Base-by-base conservation (phyloP, 2,113 vertebrate genomes). In the Chlamydotis undulata region DNA sequence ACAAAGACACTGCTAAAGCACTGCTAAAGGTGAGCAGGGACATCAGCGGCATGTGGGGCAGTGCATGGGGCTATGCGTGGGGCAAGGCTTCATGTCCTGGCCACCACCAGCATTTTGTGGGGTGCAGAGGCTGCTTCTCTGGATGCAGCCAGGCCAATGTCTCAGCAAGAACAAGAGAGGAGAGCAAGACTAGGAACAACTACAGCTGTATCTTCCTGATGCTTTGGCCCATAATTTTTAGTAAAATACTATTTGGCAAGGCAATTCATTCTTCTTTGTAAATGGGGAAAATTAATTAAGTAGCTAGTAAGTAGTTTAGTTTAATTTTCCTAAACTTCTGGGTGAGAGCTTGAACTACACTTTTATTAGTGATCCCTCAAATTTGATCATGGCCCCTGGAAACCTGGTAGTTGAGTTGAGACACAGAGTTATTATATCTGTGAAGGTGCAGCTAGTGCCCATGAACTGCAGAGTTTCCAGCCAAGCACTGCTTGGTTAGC, bases 41-140 rank as follows among this genome's bases (percentile, higher is more conserved):
- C 4, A 59, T 2, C 1, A 0, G 5, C 0, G 1, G 14, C 25
- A 7, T 5, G 43, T 63, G 23, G 11, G 31, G 52, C 4, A 2
- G 25, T 23, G 12, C 2, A 0, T n/a, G 53, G 33, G 31, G n/a
- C 10, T 3, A 14, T 23, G 26, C 3, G 0, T 53, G 45, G 29
- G 25, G 16, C 64, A 50, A 14, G 6, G 9, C 6, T 11, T 59
- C 2, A 0, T 43, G 15, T 14, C 25, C n/a, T 5, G 33, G 37
- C 29, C 45, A 15, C 29, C 45, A 15, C 37, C 2, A 4, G 39
- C 65, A 50, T 10, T 19, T 8, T 16, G 19, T 1, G 1, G 21
- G 26, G 12, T 29, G 5, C 65, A n/a, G 59, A 13, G 9, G 17
- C 35, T 52, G 55, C 37, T 57, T n/a, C 37, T 63, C 37, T 53